A percentile compares a stretch with the other conserved stretches of the same genome.
Conservation (phyloP, 2,888 invertebrate genomes). For the Dicycla oo region DNA sequence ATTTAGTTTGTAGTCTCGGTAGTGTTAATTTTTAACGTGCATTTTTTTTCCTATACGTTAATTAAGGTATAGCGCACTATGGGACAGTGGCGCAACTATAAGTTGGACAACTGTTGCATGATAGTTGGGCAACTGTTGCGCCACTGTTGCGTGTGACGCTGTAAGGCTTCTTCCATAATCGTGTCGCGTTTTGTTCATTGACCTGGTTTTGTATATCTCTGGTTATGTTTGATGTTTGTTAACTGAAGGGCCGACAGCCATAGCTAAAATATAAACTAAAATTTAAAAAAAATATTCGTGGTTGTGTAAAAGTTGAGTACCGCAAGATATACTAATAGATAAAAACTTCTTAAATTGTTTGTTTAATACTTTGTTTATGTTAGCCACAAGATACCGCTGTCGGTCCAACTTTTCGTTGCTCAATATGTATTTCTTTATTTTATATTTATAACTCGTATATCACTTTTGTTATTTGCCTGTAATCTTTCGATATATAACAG, state of each 20-base stretch:
- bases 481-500: conserved; percentile 48
- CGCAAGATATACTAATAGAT: background rate
- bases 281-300: background rate
- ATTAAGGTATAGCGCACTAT: conserved; percentile 46
- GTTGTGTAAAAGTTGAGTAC: background rate
- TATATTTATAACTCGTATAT: conserved; percentile 45
- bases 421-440: conserved; percentile 62
- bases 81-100: conserved; percentile 26
- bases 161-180: conserved; percentile 55
- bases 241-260: conserved; percentile 39
- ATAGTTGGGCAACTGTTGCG: conserved; percentile 28
- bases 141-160: conserved; percentile 44
- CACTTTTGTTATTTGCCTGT: conserved; percentile 46
- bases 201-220: conserved; percentile 45
- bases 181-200: conserved; percentile 48
- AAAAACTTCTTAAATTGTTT: background rate
- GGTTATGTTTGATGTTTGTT: conserved; percentile 61
- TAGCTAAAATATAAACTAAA: background rate
- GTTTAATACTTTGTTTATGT: conserved; percentile 1
- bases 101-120: background rate
- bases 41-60: conserved; percentile 63
- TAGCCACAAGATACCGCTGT: conserved; percentile 12
- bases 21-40: conserved; percentile 66
- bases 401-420: conserved; percentile 62
- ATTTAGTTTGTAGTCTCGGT: conserved; percentile 63